Base-by-base conservation (phyloP, 2,113 vertebrate species). In the Prolemur simus region DNA sequence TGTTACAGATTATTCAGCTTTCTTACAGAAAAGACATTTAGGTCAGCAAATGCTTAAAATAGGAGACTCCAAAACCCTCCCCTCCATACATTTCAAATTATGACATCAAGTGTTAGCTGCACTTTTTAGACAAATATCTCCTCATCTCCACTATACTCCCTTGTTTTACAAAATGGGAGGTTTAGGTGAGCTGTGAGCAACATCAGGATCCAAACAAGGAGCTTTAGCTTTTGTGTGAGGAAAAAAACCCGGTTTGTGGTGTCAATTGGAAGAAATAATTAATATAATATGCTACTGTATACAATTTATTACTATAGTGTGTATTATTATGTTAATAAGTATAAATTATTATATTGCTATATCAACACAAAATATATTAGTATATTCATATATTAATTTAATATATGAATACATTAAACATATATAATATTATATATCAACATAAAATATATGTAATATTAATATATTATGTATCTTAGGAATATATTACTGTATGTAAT, bases 11-110 rank as follows among this genome's bases (percentile, higher is more conserved):
- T 63, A 73, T 83, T 94, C 29, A 49, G 8, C 71, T 91, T 89
- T 91, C 80, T 92, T 49, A 49, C 42, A 74, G 87, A 94, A 85
- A 81, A 91, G 64, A 92, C 47, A 91, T 69, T 63, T 83, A 91
- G 69, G 86, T 77, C 52, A 85, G 69, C 7, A 56, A 71, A 76
- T 88, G 76, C 71, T 56, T 64, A 45, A 96, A 68, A 64, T 56
- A 85, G 14, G 76, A 69, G 9, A 37, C 37, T 37, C 8, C 25
- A 29, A 84, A 90, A 89, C 49, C 69, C 49, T 66, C 7, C 17
- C 64, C 4, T 69, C 52, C 27, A 49, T 2, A 29, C 5, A 58
- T 7, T 77, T 68, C 49, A 60, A 86, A 11, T 89, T 87, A 89
- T 1, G 14, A 80, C 82, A 82, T 58, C 37, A 84, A 52, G 45